These are phyloP conservation scores for Tenthredo scrophulariae DNA, from an alignment of 2,888 invertebrate genomes.

Conservation along the genomic window DNA sequence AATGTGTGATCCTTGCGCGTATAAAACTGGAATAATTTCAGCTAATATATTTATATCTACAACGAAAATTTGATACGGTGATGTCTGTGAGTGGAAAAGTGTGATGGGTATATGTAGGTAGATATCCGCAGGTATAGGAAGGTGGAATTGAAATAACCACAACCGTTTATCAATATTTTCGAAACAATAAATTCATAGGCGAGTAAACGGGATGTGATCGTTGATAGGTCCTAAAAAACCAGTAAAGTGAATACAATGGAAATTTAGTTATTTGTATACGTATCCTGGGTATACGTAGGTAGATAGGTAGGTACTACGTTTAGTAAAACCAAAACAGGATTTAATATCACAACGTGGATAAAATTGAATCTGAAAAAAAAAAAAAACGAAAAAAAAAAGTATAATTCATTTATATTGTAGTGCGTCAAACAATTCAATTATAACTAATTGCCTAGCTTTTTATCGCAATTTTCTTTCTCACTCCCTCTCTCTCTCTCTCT, in stretches of 20 bases:
- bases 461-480: neutral
- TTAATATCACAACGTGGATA: neutral
- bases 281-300: neutral
- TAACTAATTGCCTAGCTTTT: conserved; percentile 28
- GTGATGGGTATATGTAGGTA: neutral
- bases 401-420: conserved; percentile 16
- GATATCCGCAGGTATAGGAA: neutral
- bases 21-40: conserved; percentile 10
- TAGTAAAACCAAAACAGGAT: neutral
- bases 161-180: conserved; percentile 12
- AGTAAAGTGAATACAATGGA: conserved; percentile 14
- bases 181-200: conserved; percentile 27
- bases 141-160: neutral
- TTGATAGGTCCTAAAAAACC: neutral
- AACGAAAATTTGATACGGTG: conserved; percentile 7
- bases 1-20: neutral
- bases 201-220: neutral
- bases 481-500: too few relatives aligned
- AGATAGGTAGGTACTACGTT: neutral
- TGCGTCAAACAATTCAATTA: conserved; percentile 7
- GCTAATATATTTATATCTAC: neutral
- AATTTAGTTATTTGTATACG: neutral
- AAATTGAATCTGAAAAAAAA: neutral
- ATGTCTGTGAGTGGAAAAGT: neutral
- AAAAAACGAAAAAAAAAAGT: neutral